Base-by-base conservation (phyloP, 2,797 vertebrate genomes). In the Schizothorax lantsangensis region DNA sequence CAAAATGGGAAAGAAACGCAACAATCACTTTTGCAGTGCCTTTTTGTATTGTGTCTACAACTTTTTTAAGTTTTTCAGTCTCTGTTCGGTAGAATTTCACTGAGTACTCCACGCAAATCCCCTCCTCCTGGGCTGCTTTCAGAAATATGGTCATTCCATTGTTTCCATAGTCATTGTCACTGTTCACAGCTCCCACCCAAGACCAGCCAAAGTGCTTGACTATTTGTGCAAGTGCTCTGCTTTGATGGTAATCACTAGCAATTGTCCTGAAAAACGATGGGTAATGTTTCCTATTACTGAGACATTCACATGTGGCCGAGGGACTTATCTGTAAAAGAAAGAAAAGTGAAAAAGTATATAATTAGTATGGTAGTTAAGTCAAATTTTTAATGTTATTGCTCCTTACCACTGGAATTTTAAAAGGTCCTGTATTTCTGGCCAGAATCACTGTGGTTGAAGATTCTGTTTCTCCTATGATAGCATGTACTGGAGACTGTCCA, bases 381-480 rank as follows among this genome's bases (percentile, higher is more conserved):
- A 81, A 6, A 21, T 11, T 4, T 2, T 23, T 7, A 73, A 4
- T 68, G 2, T 30, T 3, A 5, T n/a, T 45, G 0, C 2, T 1
- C 84, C 91, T 92, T 91, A 96, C 95, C 94, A 96, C 94, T 83
- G 95, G 95, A 79, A 95, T 92, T 71, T 92, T 88, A 86, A 95
- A 96, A 4, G 95, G 94, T 33, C 94, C 93, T 7, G 94, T 94
- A 7, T 92, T 95, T 81, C 82, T 93, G 52, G 95, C 86, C 10
- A 96, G 88, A n/a, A 95, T 93, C 64, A 95, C 93, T 15, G 94
- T 95, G 12, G 93, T 93, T 47, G 95, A 93, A 0, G 95, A 95
- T 82, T 95, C 95, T 7, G 95, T 94, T 85, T 95, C 94, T 12
- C 95, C 95, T 1, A 96, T 95, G 43, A 96, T 94, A n/a, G 93